phyloP scores from a whole-genome alignment of 2,797 vertebrate genomes.

The Takifugu ocellatus region DNA sequence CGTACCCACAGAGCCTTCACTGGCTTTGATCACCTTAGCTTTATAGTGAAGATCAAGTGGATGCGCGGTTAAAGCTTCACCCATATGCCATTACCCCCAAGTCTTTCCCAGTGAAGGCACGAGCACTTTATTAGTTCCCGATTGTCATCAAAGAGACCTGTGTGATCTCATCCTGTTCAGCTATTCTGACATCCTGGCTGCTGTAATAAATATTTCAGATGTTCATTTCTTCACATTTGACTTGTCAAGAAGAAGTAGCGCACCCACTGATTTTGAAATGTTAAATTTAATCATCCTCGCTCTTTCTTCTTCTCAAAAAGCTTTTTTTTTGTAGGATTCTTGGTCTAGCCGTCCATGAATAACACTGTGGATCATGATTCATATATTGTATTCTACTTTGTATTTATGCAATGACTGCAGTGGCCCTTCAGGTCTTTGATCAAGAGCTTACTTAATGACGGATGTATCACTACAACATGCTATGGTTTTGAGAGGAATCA shows the following conservation, averaged over 20 bases:
- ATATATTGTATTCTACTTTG: no score
- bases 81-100: slow-evolving; percentile 42
- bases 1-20: slow-evolving; percentile 1
- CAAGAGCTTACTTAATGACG: no score
- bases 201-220: slow-evolving; percentile 56
- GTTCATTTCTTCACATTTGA: slow-evolving; percentile 28
- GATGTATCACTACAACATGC: no score
- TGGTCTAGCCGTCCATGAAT: no score
- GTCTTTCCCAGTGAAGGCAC: slow-evolving; percentile 37
- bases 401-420: no score
- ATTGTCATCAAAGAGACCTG: slow-evolving; percentile 50
- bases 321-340: no score
- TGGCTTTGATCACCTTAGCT: slow-evolving; percentile 49
- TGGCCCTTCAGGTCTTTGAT: no score
- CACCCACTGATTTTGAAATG: slow-evolving; percentile 1
- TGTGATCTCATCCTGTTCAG: slow-evolving; percentile 45
- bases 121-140: slow-evolving; percentile 49
- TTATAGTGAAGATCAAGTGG: slow-evolving; percentile 39
- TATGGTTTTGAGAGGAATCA: no score
- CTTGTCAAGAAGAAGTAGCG: slow-evolving; percentile 20
- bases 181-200: slow-evolving; percentile 43
- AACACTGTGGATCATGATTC: no score
- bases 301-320: no score
- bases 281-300: slow-evolving; percentile 1
- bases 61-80: slow-evolving; percentile 12